These are phyloP conservation scores for Gryon sp. DNA, from an alignment of 1,140 invertebrate genomes.

Conservation along the genomic window DNA sequence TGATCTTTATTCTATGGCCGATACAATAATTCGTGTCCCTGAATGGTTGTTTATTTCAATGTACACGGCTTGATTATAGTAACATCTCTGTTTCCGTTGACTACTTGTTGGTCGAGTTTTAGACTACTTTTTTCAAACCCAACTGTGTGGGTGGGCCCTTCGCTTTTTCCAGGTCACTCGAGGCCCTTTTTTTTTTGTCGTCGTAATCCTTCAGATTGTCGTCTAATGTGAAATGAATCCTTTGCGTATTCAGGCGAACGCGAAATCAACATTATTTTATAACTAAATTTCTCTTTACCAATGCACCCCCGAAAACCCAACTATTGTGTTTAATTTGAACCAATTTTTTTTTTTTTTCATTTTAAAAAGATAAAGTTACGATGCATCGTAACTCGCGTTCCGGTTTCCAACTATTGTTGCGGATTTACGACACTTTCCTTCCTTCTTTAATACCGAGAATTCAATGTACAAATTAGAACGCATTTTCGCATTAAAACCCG, in stretches of 20 bases:
- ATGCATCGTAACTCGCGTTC: neutral
- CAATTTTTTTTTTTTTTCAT: neutral
- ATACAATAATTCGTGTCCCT: slow-evolving; percentile 41
- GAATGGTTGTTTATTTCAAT: slow-evolving; percentile 23
- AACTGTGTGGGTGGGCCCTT: slow-evolving; percentile 6
- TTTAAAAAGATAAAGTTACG: neutral
- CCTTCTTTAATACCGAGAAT: neutral
- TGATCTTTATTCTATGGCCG: neutral
- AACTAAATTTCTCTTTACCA: neutral
- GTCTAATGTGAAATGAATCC: neutral
- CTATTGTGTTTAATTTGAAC: neutral
- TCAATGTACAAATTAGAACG: neutral
- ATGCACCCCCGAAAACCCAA: neutral
- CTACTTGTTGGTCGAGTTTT: slow-evolving; percentile 8
- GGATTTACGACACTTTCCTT: neutral
- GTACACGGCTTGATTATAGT: slow-evolving; percentile 1
- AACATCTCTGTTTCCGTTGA: neutral
- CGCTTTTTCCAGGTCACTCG: neutral
- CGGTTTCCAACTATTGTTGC: neutral
- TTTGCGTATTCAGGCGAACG: neutral
- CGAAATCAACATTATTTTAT: neutral
- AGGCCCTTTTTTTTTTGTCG: neutral
- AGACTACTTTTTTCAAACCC: neutral
- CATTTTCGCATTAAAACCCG: too few relatives aligned
- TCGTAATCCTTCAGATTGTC: neutral